phyloP scores from a whole-genome alignment of 92 coral and sea anemone genomes.

The Porites cylindrica region DNA sequence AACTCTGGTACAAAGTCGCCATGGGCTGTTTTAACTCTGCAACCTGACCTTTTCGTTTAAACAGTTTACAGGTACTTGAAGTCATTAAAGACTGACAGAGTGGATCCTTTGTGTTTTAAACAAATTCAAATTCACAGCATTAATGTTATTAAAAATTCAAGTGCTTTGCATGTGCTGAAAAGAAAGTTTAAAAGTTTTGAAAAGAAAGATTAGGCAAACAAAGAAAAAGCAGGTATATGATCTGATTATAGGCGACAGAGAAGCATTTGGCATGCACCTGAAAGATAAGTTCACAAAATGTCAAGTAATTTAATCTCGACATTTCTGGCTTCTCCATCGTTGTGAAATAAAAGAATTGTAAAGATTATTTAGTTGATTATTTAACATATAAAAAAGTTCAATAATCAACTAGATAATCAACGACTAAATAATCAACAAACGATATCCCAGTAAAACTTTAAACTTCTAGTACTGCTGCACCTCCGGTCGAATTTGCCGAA shows the following conservation, averaged over 20 bases:
- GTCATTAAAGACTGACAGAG: constrained; percentile 1
- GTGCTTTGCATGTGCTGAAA: neutral
- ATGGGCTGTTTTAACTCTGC: neutral
- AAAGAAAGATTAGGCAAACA: constrained; percentile 31
- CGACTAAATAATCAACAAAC: too few species aligned
- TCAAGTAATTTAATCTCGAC: too few species aligned
- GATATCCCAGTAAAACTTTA: too few species aligned
- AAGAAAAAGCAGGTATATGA: neutral
- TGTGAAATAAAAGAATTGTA: too few species aligned
- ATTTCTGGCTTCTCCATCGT: too few species aligned
- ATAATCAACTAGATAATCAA: too few species aligned
- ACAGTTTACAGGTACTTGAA: neutral
- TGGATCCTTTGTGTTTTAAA: neutral
- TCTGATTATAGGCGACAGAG: neutral
- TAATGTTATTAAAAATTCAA: constrained; percentile 16
- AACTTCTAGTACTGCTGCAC: too few species aligned
- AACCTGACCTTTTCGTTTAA: neutral
- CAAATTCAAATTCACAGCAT: constrained; percentile 14
- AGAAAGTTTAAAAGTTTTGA: constrained; percentile 5
- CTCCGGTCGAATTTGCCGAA: too few species aligned
- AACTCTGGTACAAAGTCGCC: neutral
- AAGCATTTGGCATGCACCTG: neutral
- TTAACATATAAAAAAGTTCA: too few species aligned
- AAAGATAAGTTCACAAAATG: too few species aligned
- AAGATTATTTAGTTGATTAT: too few species aligned